Evolutionary conservation across 1,140 invertebrate species (phyloP).

Genomic region (Pseudomyrmex dendroicus): DNA sequence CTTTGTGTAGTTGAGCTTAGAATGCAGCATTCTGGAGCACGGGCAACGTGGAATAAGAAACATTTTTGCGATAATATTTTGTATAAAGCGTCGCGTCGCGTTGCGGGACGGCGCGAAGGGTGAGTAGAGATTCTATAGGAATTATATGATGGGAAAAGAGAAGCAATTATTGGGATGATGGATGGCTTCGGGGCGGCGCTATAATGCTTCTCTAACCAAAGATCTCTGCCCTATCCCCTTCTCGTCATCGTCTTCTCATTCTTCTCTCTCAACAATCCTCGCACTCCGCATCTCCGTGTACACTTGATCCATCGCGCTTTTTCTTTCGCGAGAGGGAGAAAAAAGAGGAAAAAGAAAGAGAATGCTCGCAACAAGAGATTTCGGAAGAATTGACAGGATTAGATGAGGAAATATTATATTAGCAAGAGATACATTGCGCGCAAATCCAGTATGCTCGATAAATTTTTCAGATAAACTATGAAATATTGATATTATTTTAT

Average conservation of each 20-base stretch:
- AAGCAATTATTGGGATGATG: conserved; percentile 85
- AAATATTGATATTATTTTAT: background rate
- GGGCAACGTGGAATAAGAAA: conserved; percentile 58
- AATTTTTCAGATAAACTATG: conserved; percentile 6
- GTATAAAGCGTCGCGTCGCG: conserved; percentile 36
- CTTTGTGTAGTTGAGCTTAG: conserved; percentile 34
- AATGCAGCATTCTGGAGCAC: conserved; percentile 26
- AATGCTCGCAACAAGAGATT: conserved; percentile 32
- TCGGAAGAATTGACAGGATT: conserved; percentile 53
- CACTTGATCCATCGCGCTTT: conserved; percentile 39
- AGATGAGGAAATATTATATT: conserved; percentile 46
- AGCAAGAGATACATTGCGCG: conserved; percentile 25
- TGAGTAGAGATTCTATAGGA: conserved; percentile 78
- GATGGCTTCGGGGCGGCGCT: conserved; percentile 83
- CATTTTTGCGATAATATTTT: conserved; percentile 58
- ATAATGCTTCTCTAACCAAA: conserved; percentile 80
- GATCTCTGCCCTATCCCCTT: conserved; percentile 71
- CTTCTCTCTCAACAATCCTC: conserved; percentile 60
- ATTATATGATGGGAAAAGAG: conserved; percentile 83
- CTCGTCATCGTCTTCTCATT: conserved; percentile 66
- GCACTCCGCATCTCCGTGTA: conserved; percentile 38
- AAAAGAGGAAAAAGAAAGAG: background rate
- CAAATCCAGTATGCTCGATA: background rate
- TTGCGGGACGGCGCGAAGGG: conserved; percentile 36
- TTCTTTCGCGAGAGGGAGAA: conserved; percentile 44